phyloP scores from a whole-genome alignment of 2,113 vertebrate species.

The Rhynchomys soricoides region DNA sequence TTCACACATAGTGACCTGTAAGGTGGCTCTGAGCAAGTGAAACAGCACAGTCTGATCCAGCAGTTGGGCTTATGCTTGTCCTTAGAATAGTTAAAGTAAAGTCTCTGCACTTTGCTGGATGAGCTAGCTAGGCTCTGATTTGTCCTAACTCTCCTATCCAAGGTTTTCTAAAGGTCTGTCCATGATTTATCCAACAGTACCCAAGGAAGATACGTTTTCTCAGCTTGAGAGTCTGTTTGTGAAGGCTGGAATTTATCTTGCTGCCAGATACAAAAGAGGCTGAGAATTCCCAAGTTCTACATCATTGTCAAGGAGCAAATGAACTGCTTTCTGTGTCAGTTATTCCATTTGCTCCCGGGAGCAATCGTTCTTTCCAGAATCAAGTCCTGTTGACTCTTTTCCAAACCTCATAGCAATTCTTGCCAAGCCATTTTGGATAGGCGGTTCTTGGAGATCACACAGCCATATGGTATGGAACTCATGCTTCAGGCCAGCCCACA shows the following conservation, averaged over 20 bases:
- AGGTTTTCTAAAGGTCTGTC: not conserved
- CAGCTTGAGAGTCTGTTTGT: not conserved
- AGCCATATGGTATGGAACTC: not conserved
- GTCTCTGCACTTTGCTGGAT: not conserved
- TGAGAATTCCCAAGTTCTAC: not conserved
- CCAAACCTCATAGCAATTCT: not conserved
- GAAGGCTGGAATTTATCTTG: not conserved
- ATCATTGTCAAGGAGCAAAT: not conserved
- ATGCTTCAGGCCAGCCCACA: not conserved
- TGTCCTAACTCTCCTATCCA: not conserved
- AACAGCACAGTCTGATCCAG: fast-evolving
- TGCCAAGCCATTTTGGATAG: not conserved
- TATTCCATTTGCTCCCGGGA: slow-evolving; percentile 37
- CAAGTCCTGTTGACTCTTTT: slow-evolving; percentile 28
- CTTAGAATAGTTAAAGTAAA: not conserved
- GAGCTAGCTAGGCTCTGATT: not conserved
- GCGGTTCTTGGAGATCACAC: not conserved
- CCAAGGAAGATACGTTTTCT: not conserved
- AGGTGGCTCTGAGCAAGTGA: not conserved
- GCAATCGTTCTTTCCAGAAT: not conserved
- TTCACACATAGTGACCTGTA: not conserved
- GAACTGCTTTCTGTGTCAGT: not conserved
- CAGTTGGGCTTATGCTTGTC: fast-evolving
- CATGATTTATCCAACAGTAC: not conserved
- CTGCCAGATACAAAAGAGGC: not conserved